Conservation (phyloP, 2,797 vertebrate genomes). For the Delichon dasypus region DNA sequence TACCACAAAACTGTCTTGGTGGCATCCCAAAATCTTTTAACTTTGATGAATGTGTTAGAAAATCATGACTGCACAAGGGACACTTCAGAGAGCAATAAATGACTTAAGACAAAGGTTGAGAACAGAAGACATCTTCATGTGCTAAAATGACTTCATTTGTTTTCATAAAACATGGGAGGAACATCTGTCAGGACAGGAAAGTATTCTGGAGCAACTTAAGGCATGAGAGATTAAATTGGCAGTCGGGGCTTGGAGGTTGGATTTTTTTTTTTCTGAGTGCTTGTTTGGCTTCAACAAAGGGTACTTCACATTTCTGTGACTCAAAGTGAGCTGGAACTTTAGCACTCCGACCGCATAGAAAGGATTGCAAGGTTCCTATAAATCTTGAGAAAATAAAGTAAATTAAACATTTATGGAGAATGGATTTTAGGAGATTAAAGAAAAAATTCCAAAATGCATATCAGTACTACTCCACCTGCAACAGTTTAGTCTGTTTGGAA, state of each 20-base stretch:
- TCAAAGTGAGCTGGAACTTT: neutral
- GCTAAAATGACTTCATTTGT: slow-evolving; percentile 52
- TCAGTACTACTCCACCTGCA: neutral
- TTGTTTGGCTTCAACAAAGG: neutral
- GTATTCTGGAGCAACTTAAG: slow-evolving; percentile 6
- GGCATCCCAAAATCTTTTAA: neutral
- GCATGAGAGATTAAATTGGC: neutral
- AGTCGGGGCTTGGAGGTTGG: neutral
- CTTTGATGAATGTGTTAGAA: neutral
- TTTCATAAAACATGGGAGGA: slow-evolving; percentile 47
- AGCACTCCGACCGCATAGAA: neutral
- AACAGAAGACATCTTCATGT: slow-evolving; percentile 58
- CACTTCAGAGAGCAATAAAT: slow-evolving; percentile 4
- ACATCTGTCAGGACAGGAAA: slow-evolving; percentile 47
- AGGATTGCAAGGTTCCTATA: neutral
- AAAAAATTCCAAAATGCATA: neutral
- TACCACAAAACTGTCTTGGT: neutral
- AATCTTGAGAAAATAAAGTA: neutral
- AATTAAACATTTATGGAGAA: neutral
- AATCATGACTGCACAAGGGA: slow-evolving; percentile 29
- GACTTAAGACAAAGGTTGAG: slow-evolving; percentile 25
- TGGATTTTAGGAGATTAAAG: neutral
- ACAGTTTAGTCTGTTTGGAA: neutral
- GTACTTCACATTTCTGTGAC: neutral
- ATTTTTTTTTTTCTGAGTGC: neutral